These are phyloP conservation scores for Paramuricea clavata DNA, from an alignment of 92 coral and sea anemone species.

Conservation along the genomic window DNA sequence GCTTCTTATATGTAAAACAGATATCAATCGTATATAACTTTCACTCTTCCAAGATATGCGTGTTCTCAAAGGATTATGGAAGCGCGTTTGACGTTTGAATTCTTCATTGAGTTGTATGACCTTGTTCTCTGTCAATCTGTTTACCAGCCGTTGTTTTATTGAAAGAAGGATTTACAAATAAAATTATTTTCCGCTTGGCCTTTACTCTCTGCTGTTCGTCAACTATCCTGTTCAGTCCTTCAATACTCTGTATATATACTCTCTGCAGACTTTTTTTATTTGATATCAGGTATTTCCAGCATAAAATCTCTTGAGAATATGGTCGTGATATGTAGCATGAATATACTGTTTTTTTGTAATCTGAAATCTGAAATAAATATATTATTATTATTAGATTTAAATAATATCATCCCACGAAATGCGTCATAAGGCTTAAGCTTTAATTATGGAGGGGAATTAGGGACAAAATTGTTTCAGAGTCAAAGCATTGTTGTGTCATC, in stretches of 20 bases:
- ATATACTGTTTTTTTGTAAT: not conserved
- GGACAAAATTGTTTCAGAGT: too few species aligned
- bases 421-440: not conserved
- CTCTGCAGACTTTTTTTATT: not conserved
- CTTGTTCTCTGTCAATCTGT: not conserved
- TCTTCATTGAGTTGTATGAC: not conserved
- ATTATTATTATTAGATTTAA: not conserved
- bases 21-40: too few species aligned
- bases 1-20: too few species aligned
- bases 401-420: not conserved
- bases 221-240: too few species aligned
- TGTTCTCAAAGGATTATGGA: not conserved
- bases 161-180: too few species aligned
- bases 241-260: not conserved
- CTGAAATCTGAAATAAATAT: not conserved
- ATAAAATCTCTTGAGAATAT: not conserved
- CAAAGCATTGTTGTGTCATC: too few species aligned
- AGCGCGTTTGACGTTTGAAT: not conserved
- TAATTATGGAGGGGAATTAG: too few species aligned
- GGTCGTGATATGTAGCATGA: not conserved
- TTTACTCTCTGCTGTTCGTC: not conserved
- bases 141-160: not conserved
- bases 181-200: not conserved
- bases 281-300: not conserved
- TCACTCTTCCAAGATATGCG: too few species aligned